Conservation (phyloP, 1,140 invertebrate genomes). For the Drosophila repletoides region DNA sequence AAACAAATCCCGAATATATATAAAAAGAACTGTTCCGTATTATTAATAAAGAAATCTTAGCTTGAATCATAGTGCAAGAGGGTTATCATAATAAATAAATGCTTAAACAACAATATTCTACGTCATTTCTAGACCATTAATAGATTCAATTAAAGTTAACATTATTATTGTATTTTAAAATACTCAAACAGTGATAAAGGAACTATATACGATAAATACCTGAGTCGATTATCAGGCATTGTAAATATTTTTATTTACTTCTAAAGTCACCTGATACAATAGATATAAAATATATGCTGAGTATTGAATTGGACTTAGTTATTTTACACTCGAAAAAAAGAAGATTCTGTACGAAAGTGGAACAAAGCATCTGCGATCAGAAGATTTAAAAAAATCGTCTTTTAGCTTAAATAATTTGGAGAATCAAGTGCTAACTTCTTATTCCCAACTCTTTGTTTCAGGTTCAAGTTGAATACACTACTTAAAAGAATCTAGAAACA, state of each 20-base stretch:
- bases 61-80: constrained; percentile 24
- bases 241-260: constrained; percentile 9
- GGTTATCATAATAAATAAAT: constrained; percentile 40
- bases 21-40: neutral
- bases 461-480: too few relatives aligned
- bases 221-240: constrained; percentile 4
- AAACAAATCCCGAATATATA: constrained; percentile 23
- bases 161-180: neutral
- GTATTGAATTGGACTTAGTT: too few relatives aligned
- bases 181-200: constrained; percentile 6
- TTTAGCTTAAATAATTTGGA: too few relatives aligned
- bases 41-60: constrained; percentile 33
- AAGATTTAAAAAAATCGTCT: too few relatives aligned
- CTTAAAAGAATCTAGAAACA: too few relatives aligned
- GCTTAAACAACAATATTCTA: constrained; percentile 23
- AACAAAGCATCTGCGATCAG: too few relatives aligned
- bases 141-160: neutral
- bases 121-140: constrained; percentile 27
- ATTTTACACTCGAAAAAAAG: too few relatives aligned
- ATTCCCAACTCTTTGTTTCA: too few relatives aligned
- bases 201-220: constrained; percentile 1
- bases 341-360: too few relatives aligned
- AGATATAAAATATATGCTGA: neutral
- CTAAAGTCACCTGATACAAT: constrained; percentile 2
- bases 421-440: too few relatives aligned